Conservation (phyloP, 1,140 invertebrate genomes). For the Drosophila ambigua region DNA sequence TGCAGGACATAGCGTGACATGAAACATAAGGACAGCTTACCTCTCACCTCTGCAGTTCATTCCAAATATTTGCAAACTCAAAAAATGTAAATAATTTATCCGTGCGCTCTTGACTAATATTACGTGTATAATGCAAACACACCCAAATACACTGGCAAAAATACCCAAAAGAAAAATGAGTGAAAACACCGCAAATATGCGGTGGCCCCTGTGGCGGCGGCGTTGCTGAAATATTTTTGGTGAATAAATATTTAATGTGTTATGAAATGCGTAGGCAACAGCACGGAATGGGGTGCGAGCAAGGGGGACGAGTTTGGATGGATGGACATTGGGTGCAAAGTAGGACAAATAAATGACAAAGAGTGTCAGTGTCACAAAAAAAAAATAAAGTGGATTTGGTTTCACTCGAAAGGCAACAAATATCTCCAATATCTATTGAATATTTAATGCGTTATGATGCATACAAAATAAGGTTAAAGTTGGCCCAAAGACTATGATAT, state of each 20-base stretch:
- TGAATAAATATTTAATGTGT: constrained; percentile 61
- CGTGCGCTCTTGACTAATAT: constrained; percentile 51
- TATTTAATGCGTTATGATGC: no score
- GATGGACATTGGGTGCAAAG: no score
- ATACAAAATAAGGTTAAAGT: not conserved
- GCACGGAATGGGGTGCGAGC: no score
- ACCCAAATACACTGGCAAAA: constrained; percentile 1
- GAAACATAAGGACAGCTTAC: not conserved
- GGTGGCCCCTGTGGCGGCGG: constrained; percentile 4
- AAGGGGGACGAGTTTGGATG: no score
- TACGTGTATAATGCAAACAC: constrained; percentile 36
- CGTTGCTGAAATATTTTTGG: constrained; percentile 46
- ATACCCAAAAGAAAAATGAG: constrained; percentile 21
- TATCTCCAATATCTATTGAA: no score
- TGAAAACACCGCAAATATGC: constrained; percentile 44
- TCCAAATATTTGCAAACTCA: constrained; percentile 56
- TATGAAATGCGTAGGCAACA: constrained; percentile 31
- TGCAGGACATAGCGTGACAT: not conserved
- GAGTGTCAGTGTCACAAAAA: no score
- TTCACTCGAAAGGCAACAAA: no score
- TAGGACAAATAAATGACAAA: no score
- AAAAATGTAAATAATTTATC: constrained; percentile 46
- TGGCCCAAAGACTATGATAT: no score
- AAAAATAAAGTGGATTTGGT: no score
- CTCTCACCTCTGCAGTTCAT: constrained; percentile 45